phyloP scores from a whole-genome alignment of 2,113 vertebrate species.

The Chionis minor region DNA sequence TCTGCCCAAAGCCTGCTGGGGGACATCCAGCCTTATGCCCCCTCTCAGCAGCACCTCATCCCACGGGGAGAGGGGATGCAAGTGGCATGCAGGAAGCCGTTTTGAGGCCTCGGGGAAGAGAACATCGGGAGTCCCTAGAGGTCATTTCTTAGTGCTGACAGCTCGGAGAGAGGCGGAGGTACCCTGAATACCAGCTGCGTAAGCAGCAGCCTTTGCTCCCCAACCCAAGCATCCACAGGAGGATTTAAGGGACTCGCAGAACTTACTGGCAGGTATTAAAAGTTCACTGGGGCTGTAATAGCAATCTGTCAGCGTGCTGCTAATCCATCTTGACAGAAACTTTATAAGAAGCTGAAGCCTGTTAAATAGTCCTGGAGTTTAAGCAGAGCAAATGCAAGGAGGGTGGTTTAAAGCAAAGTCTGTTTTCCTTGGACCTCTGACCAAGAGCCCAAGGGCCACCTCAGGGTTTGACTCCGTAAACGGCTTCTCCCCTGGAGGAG shows the following conservation, averaged over 20 bases:
- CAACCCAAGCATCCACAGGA: not conserved
- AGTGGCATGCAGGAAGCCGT: fast-evolving
- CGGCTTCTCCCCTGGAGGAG: fast-evolving
- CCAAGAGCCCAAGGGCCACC: not conserved
- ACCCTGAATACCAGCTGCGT: not conserved
- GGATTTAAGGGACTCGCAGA: slow-evolving; percentile 53
- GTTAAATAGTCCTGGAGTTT: slow-evolving; percentile 70
- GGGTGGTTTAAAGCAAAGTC: not conserved
- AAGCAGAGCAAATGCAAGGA: slow-evolving; percentile 23
- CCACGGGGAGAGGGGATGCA: not conserved
- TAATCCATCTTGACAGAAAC: slow-evolving; percentile 78
- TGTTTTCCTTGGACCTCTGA: not conserved
- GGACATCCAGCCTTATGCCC: not conserved
- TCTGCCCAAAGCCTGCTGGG: not conserved
- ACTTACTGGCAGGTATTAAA: slow-evolving; percentile 60
- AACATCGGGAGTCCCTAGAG: not conserved
- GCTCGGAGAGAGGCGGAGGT: not conserved
- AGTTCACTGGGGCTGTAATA: slow-evolving; percentile 70
- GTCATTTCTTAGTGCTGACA: not conserved
- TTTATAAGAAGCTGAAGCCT: slow-evolving; percentile 63
- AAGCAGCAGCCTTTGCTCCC: not conserved
- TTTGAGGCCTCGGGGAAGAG: not conserved
- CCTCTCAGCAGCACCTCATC: not conserved
- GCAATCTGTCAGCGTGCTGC: slow-evolving; percentile 72
- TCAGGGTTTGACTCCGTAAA: not conserved